Evolutionary conservation across 2,113 vertebrate species (phyloP).

Genomic region (Corythaixoides concolor): DNA sequence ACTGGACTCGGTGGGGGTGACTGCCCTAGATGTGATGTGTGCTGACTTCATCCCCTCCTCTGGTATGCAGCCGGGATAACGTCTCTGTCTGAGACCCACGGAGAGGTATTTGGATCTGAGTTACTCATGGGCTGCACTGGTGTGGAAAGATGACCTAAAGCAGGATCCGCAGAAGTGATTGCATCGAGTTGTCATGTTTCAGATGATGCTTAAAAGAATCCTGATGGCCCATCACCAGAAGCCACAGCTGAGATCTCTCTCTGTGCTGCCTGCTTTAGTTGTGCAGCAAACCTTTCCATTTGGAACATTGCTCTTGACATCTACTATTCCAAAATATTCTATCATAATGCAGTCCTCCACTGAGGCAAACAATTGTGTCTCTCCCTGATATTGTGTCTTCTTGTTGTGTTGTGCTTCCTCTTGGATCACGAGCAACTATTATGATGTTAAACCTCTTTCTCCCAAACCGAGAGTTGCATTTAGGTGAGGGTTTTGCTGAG

Average conservation of each 20-base stretch:
- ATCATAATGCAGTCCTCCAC: background rate
- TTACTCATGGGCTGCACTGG: slow-evolving; percentile 40
- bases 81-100: background rate
- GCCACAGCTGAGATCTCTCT: slow-evolving; percentile 47
- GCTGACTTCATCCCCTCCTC: background rate
- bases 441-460: background rate
- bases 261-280: slow-evolving; percentile 25
- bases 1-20: background rate
- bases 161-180: slow-evolving; percentile 47
- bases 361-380: background rate
- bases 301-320: background rate
- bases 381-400: background rate
- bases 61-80: background rate
- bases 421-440: background rate
- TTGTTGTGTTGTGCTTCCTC: background rate
- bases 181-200: slow-evolving; percentile 52
- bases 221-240: background rate
- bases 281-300: slow-evolving; percentile 19
- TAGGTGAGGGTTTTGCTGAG: background rate
- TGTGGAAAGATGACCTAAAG: slow-evolving; percentile 64
- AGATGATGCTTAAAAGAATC: slow-evolving; percentile 59
- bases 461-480: background rate
- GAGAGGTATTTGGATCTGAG: slow-evolving; percentile 1
- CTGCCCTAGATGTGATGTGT: background rate
- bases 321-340: background rate